Evolutionary conservation across 2,113 vertebrate species (phyloP).

Genomic region (Caranx ignobilis): DNA sequence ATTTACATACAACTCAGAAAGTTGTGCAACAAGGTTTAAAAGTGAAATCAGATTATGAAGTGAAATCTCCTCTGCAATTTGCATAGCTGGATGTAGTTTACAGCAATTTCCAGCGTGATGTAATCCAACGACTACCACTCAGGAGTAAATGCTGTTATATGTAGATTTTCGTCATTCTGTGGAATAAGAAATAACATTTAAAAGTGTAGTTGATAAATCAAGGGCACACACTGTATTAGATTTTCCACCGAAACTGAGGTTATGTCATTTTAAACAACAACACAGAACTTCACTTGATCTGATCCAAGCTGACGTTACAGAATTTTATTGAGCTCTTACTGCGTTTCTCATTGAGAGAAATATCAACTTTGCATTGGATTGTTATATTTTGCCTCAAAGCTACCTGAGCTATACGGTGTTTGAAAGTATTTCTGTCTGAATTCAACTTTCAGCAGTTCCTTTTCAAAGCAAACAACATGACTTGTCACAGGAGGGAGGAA

Average conservation of each 20-base stretch:
- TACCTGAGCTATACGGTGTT: neutral
- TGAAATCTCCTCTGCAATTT: neutral
- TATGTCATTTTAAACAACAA: neutral
- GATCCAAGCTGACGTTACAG: neutral
- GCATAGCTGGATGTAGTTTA: neutral
- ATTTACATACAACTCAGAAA: neutral
- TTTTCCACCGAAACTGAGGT: neutral
- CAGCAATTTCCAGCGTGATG: neutral
- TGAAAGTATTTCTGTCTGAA: neutral
- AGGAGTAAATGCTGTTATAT: neutral
- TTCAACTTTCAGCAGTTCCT: neutral
- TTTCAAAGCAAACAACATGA: neutral
- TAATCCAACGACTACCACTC: neutral
- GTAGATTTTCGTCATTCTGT: neutral
- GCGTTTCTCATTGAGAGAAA: neutral
- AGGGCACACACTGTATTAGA: neutral
- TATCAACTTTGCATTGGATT: neutral
- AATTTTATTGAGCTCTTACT: neutral
- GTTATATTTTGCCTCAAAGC: neutral
- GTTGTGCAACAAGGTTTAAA: neutral
- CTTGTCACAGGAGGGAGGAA: neutral
- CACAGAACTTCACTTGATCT: neutral
- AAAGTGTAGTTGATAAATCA: neutral
- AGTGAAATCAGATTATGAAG: slow-evolving; percentile 10
- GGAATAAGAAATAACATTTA: neutral